Evolutionary conservation across 2,113 vertebrate species (phyloP).

Genomic region (Bujurquina vittata): DNA sequence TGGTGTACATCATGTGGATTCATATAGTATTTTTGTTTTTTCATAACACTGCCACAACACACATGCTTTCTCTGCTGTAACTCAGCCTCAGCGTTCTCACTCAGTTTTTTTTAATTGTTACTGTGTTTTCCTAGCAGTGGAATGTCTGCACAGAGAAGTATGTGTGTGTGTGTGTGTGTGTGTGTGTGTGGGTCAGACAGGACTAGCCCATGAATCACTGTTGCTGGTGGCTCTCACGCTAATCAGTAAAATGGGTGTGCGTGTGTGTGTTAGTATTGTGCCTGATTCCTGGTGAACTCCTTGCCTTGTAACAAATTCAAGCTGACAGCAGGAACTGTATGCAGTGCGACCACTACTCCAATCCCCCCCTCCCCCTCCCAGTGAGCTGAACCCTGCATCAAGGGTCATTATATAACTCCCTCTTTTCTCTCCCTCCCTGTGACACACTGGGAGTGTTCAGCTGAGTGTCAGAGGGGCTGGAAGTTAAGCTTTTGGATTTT

Average conservation of each 20-base stretch:
- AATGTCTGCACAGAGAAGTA: constrained; percentile 14
- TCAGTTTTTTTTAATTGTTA: neutral
- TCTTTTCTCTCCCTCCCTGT: constrained; percentile 27
- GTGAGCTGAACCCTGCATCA: constrained; percentile 44
- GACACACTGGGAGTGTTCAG: constrained; percentile 47
- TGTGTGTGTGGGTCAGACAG: constrained; percentile 40
- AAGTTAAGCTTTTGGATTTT: constrained; percentile 51
- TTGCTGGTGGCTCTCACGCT: constrained; percentile 50
- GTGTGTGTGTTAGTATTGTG: constrained; percentile 10
- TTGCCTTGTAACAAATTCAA: constrained; percentile 68
- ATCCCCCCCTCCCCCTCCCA: constrained; percentile 40
- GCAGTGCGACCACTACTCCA: constrained; percentile 55
- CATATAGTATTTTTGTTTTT: neutral
- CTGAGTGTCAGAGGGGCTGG: constrained; percentile 43
- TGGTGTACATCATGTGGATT: constrained; percentile 1
- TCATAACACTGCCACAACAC: neutral
- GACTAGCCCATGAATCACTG: constrained; percentile 54
- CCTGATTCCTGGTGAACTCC: constrained; percentile 47
- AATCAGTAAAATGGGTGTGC: constrained; percentile 51
- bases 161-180: constrained; percentile 30
- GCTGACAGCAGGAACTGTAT: constrained; percentile 71
- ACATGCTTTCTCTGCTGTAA: neutral
- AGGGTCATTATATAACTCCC: constrained; percentile 67
- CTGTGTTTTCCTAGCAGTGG: constrained; percentile 3
- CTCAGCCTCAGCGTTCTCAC: constrained; percentile 26